Evolutionary conservation across 1,140 invertebrate genomes (phyloP).

Genomic region (Thrips palmi): DNA sequence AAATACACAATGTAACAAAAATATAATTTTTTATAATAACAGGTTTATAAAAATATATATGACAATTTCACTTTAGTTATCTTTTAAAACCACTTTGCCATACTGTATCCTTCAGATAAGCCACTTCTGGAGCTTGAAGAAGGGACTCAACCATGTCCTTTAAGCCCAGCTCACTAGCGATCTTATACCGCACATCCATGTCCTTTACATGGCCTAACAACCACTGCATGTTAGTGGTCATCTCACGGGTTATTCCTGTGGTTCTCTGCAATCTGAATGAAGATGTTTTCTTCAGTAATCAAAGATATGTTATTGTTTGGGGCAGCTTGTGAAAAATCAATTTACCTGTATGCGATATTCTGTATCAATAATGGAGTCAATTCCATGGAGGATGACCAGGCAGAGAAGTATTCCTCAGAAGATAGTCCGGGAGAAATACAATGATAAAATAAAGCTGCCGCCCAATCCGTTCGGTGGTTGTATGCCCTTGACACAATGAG

Average conservation of each 20-base stretch:
- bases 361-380: constrained; percentile 9
- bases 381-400: too few relatives aligned
- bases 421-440: constrained; percentile 4
- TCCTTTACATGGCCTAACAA: constrained; percentile 6
- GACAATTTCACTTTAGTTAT: constrained; percentile 6
- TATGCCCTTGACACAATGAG: constrained; percentile 7
- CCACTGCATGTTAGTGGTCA: constrained; percentile 11
- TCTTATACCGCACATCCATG: constrained; percentile 19
- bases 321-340: neutral
- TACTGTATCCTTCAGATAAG: constrained; percentile 26
- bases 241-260: neutral
- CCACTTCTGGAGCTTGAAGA: constrained; percentile 19
- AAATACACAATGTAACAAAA: too few relatives aligned
- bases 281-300: neutral
- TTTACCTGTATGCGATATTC: constrained; percentile 10
- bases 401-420: too few relatives aligned
- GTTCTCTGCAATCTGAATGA: constrained; percentile 10
- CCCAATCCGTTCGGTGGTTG: constrained; percentile 10
- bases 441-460: constrained; percentile 6
- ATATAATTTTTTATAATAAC: neutral
- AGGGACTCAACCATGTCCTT: constrained; percentile 21
- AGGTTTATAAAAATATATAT: neutral
- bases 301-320: neutral
- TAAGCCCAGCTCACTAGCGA: constrained; percentile 25
- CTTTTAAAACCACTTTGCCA: constrained; percentile 21